Percentiles rank a stretch among this genome's conserved stretches.
phyloP scores from a whole-genome alignment of 1,140 invertebrate genomes.

The Bilobella aurantiaca region DNA sequence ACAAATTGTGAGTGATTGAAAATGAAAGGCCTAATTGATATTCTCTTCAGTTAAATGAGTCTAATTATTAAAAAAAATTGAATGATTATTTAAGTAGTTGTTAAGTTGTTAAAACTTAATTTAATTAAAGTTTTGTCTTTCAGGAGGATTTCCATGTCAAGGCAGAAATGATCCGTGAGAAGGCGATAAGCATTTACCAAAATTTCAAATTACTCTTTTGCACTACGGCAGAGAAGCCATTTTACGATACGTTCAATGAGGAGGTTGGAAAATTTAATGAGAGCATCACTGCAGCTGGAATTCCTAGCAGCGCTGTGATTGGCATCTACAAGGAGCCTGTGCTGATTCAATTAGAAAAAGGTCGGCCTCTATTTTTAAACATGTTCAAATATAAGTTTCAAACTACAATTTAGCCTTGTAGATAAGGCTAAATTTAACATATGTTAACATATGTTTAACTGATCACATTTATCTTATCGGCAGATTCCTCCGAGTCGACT shows the following conservation, averaged over 20 bases:
- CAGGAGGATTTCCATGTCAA: conserved; percentile 26
- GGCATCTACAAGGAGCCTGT: background rate
- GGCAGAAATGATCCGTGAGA: conserved; percentile 19
- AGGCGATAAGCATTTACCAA: conserved; percentile 23
- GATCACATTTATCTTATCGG: background rate
- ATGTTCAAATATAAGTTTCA: too few relatives aligned
- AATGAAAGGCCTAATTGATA: background rate
- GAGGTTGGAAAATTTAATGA: conserved; percentile 26
- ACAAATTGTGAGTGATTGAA: conserved; percentile 37
- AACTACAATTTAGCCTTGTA: too few relatives aligned
- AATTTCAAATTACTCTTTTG: conserved; percentile 27
- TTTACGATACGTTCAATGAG: conserved; percentile 20
- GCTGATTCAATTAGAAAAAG: too few relatives aligned
- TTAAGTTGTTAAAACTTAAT: too few relatives aligned
- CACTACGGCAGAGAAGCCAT: conserved; percentile 13
- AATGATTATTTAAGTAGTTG: too few relatives aligned
- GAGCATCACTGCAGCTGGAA: background rate
- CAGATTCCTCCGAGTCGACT: background rate
- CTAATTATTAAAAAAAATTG: too few relatives aligned
- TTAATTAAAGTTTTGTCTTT: too few relatives aligned
- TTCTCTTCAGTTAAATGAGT: too few relatives aligned
- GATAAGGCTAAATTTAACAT: background rate
- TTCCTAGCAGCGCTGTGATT: background rate
- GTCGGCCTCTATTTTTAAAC: too few relatives aligned
- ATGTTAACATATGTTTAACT: background rate